Evolutionary conservation across 2,888 invertebrate genomes (phyloP).

Genomic region (Rhamnusium bicolor): DNA sequence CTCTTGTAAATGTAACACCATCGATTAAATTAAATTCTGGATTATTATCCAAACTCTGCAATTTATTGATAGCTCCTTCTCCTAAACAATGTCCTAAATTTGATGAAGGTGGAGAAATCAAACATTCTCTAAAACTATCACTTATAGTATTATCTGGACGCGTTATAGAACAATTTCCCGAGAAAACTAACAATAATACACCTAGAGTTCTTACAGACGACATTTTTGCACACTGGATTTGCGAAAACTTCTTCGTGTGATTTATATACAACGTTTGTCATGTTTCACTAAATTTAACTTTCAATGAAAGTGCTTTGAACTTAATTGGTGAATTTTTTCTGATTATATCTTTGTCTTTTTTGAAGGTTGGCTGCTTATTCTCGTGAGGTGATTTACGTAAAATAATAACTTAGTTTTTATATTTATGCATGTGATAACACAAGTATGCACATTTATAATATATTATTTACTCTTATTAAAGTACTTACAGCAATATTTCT

Average conservation of each 20-base stretch:
- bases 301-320: conserved; percentile 61
- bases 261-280: conserved; percentile 60
- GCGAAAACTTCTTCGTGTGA: neutral
- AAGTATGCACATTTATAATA: too few species aligned
- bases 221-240: neutral
- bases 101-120: conserved; percentile 69
- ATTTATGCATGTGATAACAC: too few species aligned
- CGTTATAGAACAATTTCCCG: neutral
- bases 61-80: conserved; percentile 78
- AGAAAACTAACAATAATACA: neutral
- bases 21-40: neutral
- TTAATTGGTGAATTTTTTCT: conserved; percentile 53
- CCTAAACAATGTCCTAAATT: conserved; percentile 79
- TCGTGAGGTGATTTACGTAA: neutral
- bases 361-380: neutral
- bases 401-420: too few species aligned
- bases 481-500: too few species aligned
- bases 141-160: neutral
- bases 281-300: conserved; percentile 58
- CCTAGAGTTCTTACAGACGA: neutral
- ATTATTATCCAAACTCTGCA: conserved; percentile 71
- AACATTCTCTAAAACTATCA: conserved; percentile 69
- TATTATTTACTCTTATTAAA: too few species aligned
- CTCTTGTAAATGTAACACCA: neutral
- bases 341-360: conserved; percentile 47